Conservation (phyloP, 2,113 vertebrate genomes). For the Apteryx mantelli region DNA sequence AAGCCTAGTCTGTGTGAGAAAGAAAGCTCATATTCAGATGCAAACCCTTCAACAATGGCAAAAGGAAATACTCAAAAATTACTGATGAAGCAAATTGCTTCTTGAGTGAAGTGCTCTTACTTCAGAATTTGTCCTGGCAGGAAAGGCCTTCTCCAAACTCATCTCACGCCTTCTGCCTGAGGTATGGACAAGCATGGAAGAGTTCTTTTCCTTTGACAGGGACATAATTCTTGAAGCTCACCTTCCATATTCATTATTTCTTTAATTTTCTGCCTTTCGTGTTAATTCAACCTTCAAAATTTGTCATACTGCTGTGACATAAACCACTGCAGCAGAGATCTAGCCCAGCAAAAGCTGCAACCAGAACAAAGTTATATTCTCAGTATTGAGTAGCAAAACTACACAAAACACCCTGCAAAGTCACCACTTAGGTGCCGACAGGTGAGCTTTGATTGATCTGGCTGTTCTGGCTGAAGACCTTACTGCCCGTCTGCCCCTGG, state of each 20-base stretch:
- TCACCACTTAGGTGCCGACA: neutral
- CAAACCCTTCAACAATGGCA: neutral
- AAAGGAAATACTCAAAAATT: constrained; percentile 21
- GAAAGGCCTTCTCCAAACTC: neutral
- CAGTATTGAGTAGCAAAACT: neutral
- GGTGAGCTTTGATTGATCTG: neutral
- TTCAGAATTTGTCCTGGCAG: neutral
- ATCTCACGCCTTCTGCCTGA: constrained; percentile 10
- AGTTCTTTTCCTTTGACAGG: neutral
- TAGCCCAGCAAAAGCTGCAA: neutral
- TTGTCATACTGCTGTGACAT: neutral
- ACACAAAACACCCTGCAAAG: neutral
- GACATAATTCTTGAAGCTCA: constrained; percentile 23
- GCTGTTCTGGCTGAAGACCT: neutral
- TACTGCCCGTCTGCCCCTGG: neutral
- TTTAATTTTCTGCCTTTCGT: constrained; percentile 47
- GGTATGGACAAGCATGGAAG: neutral
- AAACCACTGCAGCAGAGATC: neutral
- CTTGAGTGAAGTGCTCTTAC: constrained; percentile 1
- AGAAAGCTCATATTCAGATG: neutral
- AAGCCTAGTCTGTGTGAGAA: neutral
- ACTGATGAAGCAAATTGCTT: constrained; percentile 35
- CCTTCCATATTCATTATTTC: neutral
- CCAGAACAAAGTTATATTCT: neutral
- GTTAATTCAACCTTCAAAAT: constrained; percentile 10